Conservation (phyloP, 2,113 vertebrate species). For the Orientallactaga bullata region DNA sequence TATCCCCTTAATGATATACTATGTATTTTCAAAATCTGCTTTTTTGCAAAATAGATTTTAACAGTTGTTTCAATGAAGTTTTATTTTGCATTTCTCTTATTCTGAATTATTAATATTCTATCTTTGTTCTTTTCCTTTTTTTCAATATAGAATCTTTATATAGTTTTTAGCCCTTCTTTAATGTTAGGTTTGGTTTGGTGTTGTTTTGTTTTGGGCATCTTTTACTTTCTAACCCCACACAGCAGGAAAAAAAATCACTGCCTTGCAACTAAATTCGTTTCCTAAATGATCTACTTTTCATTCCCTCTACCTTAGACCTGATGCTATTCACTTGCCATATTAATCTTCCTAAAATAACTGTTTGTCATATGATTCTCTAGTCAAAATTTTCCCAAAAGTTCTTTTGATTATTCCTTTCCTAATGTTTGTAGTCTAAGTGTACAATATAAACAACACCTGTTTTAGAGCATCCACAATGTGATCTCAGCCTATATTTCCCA, state of each 20-base stretch:
- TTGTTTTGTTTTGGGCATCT: neutral
- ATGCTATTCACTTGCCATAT: neutral
- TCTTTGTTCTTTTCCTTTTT: neutral
- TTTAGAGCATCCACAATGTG: neutral
- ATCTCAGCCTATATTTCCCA: neutral
- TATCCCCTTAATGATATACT: neutral
- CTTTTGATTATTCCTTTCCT: neutral
- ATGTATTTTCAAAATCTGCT: neutral
- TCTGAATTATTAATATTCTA: slow-evolving; percentile 2
- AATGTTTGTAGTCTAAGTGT: neutral
- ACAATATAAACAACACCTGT: neutral
- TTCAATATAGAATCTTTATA: neutral
- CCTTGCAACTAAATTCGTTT: neutral
- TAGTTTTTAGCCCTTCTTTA: neutral
- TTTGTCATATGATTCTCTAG: neutral
- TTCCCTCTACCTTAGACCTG: neutral
- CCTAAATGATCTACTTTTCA: neutral
- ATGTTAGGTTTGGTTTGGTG: no score
- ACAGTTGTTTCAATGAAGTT: neutral
- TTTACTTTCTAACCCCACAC: neutral
- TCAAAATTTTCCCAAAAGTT: slow-evolving; percentile 1
- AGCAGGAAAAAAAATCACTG: neutral
- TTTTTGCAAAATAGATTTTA: neutral
- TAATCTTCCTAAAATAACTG: neutral
- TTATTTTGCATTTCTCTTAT: neutral